Evolutionary conservation across 2,113 vertebrate species (phyloP).

Genomic region (Etheostoma spectabile): DNA sequence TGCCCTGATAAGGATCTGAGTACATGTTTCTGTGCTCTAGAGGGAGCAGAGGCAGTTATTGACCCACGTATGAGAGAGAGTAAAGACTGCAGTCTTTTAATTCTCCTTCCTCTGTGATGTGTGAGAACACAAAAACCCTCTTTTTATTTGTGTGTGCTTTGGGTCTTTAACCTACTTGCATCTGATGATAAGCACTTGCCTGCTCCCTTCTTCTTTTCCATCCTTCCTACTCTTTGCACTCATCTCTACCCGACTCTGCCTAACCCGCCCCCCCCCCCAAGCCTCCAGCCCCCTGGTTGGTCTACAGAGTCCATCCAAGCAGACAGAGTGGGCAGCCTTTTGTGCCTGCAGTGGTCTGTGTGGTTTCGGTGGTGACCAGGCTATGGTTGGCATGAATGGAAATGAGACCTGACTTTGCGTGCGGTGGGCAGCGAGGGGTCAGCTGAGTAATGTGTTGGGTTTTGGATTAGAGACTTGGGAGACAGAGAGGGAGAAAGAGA

Average conservation of each 20-base stretch:
- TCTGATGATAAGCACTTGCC: constrained; percentile 13
- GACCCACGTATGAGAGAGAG: constrained; percentile 82
- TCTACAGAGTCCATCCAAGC: constrained; percentile 62
- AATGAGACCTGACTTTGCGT: constrained; percentile 77
- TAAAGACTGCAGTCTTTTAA: constrained; percentile 65
- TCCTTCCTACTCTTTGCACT: background rate
- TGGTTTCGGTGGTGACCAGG: constrained; percentile 68
- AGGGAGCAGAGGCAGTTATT: constrained; percentile 82
- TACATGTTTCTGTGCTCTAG: constrained; percentile 82
- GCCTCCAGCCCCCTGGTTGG: constrained; percentile 25
- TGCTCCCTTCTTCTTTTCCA: background rate
- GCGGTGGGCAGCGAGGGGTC: constrained; percentile 69
- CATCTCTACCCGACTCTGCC: constrained; percentile 23
- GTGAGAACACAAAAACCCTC: constrained; percentile 35
- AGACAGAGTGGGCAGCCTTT: constrained; percentile 68
- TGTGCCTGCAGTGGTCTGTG: constrained; percentile 67
- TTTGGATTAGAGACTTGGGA: constrained; percentile 65
- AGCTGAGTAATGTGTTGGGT: constrained; percentile 77
- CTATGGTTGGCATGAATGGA: constrained; percentile 67
- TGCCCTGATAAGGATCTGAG: constrained; percentile 87
- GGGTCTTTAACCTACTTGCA: constrained; percentile 59
- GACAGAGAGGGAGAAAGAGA: constrained; percentile 32
- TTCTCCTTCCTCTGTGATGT: constrained; percentile 52
- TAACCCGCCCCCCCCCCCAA: constrained; percentile 31
- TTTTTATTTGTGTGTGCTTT: constrained; percentile 46